Evolutionary conservation across 2,888 invertebrate species (phyloP), one percentile per base, ranked within the genome.

Genomic region (Pteria penguin): DNA sequence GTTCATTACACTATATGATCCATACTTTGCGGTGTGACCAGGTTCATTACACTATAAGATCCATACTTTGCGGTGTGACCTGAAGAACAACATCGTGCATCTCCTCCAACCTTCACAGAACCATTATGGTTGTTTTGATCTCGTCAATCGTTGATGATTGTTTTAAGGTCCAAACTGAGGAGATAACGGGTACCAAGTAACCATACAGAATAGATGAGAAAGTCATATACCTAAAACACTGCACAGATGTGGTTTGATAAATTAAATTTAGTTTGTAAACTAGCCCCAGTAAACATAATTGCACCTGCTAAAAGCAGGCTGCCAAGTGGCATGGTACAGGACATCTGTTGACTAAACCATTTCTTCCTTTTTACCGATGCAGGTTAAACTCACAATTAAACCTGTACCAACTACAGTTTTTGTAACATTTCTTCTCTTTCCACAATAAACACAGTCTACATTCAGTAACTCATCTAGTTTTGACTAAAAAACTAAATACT

Each of bases 271-370:
- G 36, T 70, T 22, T 27, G 31, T 45, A 18, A n/a, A 52, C 61
- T 70, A 18, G 52, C 26, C 2, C 70, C 70, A 31, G 52, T 24
- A 26, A 67, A 57, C 4, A 55, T n/a, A 3, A 67, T 27, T n/a
- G 67, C 57, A n/a, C 0, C 33, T 31, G 67, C 55, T 4, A 67
- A 14, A 31, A 67, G 27, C 31, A 67, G 18, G 29, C 61, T 70
- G 2, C 70, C 70, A 5, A 70, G 18, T 2, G 61, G 61, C 70
- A 61, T 70, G 14, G 58, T 31, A 22, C 36, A 24, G 14, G 69
- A 69, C 36, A 26, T 22, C 26, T 22, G 36, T 22, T 36, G 63
- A 63, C 36, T 31, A n/a, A 22, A n/a, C 61, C 33, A 63, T 63
- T n/a, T n/a, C n/a, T n/a, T n/a, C n/a, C n/a, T n/a, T n/a, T n/a